These are phyloP conservation scores for Ooceraea biroi DNA, from an alignment of 1,140 invertebrate genomes.

Conservation along the genomic window DNA sequence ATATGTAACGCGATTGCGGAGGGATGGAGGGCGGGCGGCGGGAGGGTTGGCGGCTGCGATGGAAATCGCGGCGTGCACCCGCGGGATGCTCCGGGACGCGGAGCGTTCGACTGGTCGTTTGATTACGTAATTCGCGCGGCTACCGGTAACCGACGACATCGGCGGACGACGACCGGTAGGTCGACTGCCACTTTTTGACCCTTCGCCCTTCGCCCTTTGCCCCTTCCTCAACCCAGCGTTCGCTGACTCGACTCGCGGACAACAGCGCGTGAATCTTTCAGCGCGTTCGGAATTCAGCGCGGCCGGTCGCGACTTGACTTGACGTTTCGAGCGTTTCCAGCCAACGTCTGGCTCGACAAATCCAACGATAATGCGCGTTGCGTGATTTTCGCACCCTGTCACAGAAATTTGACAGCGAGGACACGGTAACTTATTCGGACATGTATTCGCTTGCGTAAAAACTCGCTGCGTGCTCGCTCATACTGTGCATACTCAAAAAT, in stretches of 20 bases:
- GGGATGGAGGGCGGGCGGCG: not conserved
- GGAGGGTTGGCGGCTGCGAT: conserved; percentile 48
- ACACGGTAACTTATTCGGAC: no score
- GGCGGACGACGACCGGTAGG: not conserved
- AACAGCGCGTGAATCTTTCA: conserved; percentile 70
- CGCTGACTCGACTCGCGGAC: conserved; percentile 15
- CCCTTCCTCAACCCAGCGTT: not conserved
- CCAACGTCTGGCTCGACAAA: conserved; percentile 40
- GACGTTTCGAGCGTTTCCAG: conserved; percentile 13
- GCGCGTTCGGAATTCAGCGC: conserved; percentile 53
- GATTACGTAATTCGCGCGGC: conserved; percentile 78
- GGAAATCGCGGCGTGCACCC: conserved; percentile 72
- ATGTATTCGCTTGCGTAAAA: no score
- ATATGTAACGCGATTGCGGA: conserved; percentile 73
- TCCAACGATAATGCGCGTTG: conserved; percentile 35
- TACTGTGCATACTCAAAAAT: no score
- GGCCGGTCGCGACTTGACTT: not conserved
- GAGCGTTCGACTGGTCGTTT: conserved; percentile 74
- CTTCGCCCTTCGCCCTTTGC: not conserved
- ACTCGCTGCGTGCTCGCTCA: no score
- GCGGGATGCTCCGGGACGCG: conserved; percentile 69
- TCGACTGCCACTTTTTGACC: conserved; percentile 41
- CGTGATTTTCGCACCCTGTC: no score
- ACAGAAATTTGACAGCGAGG: conserved; percentile 17
- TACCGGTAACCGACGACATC: conserved; percentile 67